A percentile compares a stretch with the other conserved stretches of the same genome.
These are phyloP conservation scores for Clitarchus hookeri DNA, from an alignment of 2,888 invertebrate genomes.

Conservation along the genomic window DNA sequence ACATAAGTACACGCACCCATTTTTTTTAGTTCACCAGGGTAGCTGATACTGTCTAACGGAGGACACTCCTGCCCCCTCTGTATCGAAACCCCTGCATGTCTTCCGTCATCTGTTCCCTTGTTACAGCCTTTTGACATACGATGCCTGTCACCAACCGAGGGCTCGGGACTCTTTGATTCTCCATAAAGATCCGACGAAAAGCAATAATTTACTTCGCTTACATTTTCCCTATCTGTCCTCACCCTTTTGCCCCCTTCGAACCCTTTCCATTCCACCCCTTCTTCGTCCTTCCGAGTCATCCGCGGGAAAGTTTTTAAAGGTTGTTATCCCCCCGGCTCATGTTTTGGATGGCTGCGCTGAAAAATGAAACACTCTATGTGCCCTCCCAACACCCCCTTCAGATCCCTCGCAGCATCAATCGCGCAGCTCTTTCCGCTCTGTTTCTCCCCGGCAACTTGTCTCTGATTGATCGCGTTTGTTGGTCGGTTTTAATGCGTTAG, in stretches of 20 bases:
- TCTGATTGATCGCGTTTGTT: conserved; percentile 6
- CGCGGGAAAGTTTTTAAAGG: neutral
- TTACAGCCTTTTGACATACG: conserved; percentile 20
- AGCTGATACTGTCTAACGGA: neutral
- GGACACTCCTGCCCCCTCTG: neutral
- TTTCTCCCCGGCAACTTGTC: neutral
- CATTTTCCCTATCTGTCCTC: neutral
- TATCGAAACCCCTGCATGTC: neutral
- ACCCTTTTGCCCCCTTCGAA: neutral
- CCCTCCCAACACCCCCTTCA: neutral
- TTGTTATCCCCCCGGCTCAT: neutral
- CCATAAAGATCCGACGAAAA: conserved; percentile 20
- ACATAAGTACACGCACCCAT: too few relatives aligned
- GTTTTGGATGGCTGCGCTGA: conserved; percentile 10
- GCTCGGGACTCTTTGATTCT: conserved; percentile 12
- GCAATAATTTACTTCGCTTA: conserved; percentile 24
- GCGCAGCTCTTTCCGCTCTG: conserved; percentile 4
- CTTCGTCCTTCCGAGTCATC: too few relatives aligned
- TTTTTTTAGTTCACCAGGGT: too few relatives aligned
- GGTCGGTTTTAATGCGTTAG: neutral
- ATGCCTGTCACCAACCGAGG: conserved; percentile 22
- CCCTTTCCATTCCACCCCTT: neutral
- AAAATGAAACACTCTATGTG: neutral
- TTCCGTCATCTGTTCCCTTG: neutral
- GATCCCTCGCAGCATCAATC: neutral